Base-by-base conservation (phyloP, 1,140 invertebrate genomes). In the Calosoma granatense region DNA sequence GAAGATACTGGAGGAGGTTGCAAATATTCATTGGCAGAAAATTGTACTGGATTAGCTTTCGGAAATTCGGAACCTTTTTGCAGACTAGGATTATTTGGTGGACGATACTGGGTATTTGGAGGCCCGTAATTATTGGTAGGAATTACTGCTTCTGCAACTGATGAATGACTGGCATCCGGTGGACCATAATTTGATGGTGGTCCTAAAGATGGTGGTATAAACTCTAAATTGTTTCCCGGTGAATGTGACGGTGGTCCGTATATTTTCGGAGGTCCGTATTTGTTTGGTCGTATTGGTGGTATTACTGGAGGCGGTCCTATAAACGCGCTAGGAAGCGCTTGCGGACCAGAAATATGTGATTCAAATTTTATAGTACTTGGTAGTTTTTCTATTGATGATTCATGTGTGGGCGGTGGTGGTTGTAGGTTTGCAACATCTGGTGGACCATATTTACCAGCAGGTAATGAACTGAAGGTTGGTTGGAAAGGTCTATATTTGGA, bases 141-240 rank as follows among this genome's bases (percentile, higher is more conserved):
- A 60, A 63, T n/a, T n/a, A n/a, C n/a, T n/a, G n/a, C n/a, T n/a
- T n/a, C n/a, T n/a, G n/a, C n/a, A n/a, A n/a, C n/a, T n/a, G n/a
- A n/a, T n/a, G n/a, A n/a, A n/a, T n/a, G 64, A 36, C 68, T 72
- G 12, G 65, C 66, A 64, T 65, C 70, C 11, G 71, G 69, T 20
- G 70, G 64, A 4, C 71, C 70, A 53, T 73, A 72, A 3, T 70
- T 71, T 15, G 70, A 66, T 52, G 59, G 61, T n/a, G 59, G 22
- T 63, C 59, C 72, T 54, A 65, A 65, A 54, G 64, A 58, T 22
- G 56, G 36, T 57, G 60, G 70, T n/a, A n/a, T n/a, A n/a, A n/a
- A n/a, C n/a, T n/a, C n/a, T n/a, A n/a, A n/a, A n/a, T n/a, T n/a
- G n/a, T n/a, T n/a, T n/a, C n/a, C n/a, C n/a, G n/a, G n/a, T n/a